phyloP scores from a whole-genome alignment of 1,140 invertebrate species.

The Pseudobourletiella spinata region DNA sequence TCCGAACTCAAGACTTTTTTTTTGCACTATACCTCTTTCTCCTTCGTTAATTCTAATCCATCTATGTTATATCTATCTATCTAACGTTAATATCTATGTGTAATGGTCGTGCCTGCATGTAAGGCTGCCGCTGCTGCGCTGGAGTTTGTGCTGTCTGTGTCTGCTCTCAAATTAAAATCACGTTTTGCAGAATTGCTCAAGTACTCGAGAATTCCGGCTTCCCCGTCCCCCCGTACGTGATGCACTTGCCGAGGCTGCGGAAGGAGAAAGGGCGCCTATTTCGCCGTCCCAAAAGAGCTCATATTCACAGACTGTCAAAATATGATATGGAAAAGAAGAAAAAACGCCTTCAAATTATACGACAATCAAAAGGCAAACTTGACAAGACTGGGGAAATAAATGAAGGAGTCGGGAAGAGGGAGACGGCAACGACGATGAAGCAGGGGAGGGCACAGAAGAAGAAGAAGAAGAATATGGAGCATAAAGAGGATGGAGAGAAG shows the following conservation, averaged over 20 bases:
- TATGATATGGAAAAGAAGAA: slow-evolving; percentile 16
- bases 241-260: slow-evolving; percentile 62
- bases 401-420: slow-evolving; percentile 2
- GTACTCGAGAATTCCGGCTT: slow-evolving; percentile 81
- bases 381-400: not conserved
- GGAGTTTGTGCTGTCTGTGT: no score
- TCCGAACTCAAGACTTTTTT: no score
- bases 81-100: no score
- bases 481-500: not conserved
- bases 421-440: not conserved
- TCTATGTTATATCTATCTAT: not conserved
- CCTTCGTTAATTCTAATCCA: not conserved
- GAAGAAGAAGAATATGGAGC: not conserved
- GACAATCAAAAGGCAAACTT: slow-evolving; percentile 1
- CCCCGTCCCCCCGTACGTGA: slow-evolving; percentile 80
- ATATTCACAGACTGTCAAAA: slow-evolving; percentile 3
- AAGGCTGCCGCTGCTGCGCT: no score
- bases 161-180: no score
- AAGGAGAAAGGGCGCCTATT: slow-evolving; percentile 48
- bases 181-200: slow-evolving; percentile 73
- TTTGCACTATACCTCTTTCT: no score
- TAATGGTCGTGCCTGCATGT: no score
- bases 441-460: slow-evolving; percentile 1
- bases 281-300: not conserved
- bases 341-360: slow-evolving; percentile 2